Base-by-base conservation (phyloP, 2,797 vertebrate species). In the Delichon dasypus region DNA sequence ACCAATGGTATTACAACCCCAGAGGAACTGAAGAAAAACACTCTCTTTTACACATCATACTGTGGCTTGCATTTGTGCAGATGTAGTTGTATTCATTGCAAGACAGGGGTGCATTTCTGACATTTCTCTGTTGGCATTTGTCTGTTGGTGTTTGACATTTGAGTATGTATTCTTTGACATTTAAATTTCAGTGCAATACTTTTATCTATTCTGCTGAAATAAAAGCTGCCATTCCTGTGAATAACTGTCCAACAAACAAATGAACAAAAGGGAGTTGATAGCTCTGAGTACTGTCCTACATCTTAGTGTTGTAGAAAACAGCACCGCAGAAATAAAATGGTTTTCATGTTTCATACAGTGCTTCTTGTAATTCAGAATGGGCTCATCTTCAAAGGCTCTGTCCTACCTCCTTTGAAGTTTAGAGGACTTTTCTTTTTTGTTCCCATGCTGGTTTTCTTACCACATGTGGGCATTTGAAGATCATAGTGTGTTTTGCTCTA, bases 141-240 rank as follows among this genome's bases (percentile, higher is more conserved):
- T 96, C 86, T 89, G 74, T 84, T 96, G 94, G 64, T 93, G 75
- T 92, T 93, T 97, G 95, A 92, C 95, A 96, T 97, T 96, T 96
- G 74, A 78, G 84, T 90, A 66, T 82, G 92, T 95, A 87, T 85
- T 92, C 76, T 90, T 91, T 96, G 93, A 97, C 93, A 97, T 97
- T 96, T 96, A 96, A 86, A 94, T 96, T 97, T 91, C 75, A 67
- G 50, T 61, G 81, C 45, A 64, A 70, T 93, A 51, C 89, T 93
- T 95, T 68, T 91, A 83, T 79, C 85, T 86, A 7, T 75, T 45
- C 16, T 50, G 36, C 73, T 96, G 83, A 93, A 95, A 88, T 93
- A 91, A 93, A 97, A 95, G 84, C 90, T 95, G 71, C 77, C 75
- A 32, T 90, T 89, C 83, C 60, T 11, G 25, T 65, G 70, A 93